phyloP scores from a whole-genome alignment of 2,888 invertebrate species.

The Oasisia sp. region DNA sequence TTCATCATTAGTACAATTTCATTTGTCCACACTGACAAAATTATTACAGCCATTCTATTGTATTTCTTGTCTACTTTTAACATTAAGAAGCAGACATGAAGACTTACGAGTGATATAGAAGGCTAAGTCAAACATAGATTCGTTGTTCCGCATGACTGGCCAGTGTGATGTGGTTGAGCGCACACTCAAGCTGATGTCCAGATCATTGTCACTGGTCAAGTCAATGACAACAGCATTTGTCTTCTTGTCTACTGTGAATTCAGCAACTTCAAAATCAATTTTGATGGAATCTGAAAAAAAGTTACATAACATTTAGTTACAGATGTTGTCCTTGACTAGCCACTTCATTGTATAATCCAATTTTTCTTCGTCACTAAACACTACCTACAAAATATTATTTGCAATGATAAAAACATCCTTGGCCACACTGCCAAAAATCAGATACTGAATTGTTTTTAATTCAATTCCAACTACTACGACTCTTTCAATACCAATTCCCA shows the following conservation, averaged over 20 bases:
- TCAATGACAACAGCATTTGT: not conserved
- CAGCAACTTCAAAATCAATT: not conserved
- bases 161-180: not conserved
- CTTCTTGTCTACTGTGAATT: not conserved
- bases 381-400: no score
- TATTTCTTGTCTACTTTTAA: not conserved
- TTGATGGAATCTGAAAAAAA: not conserved
- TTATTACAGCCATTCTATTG: not conserved
- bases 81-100: not conserved
- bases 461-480: no score
- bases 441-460: no score
- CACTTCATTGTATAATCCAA: no score
- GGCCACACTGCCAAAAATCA: no score
- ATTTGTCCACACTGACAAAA: no score
- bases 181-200: not conserved
- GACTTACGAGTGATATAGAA: not conserved
- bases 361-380: no score
- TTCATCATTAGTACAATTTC: no score
- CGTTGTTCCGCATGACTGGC: not conserved
- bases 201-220: not conserved
- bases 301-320: not conserved
- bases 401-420: no score
- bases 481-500: no score
- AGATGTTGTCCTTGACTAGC: no score
- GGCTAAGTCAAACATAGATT: not conserved